These are phyloP conservation scores for Chitala chitala DNA, from an alignment of 2,113 vertebrate species.

Conservation along the genomic window DNA sequence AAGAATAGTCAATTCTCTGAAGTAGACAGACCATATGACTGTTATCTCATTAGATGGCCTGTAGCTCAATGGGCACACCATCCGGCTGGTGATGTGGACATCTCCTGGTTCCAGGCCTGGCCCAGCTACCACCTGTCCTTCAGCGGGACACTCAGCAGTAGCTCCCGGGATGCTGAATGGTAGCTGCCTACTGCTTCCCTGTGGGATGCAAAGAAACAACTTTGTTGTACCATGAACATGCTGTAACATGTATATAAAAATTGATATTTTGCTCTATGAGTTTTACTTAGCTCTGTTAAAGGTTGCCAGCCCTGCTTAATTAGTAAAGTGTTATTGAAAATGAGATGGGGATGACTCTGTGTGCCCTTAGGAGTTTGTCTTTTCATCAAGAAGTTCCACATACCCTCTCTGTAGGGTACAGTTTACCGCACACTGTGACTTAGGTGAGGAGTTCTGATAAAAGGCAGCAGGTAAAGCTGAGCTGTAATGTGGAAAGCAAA, in stretches of 20 bases:
- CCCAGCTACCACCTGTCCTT: no score
- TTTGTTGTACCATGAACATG: no score
- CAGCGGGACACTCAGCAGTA: no score
- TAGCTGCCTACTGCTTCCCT: no score
- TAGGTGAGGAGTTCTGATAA: neutral
- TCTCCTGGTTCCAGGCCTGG: no score
- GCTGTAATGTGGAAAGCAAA: slow-evolving; percentile 1
- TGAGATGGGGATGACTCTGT: neutral
- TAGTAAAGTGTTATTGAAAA: neutral
- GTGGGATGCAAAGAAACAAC: no score
- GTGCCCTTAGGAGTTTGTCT: neutral
- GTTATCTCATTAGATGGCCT: neutral
- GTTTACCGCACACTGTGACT: slow-evolving; percentile 1
- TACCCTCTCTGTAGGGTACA: neutral
- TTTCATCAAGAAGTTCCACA: neutral
- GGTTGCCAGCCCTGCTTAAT: neutral
- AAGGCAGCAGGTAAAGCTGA: neutral
- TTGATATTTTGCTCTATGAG: no score
- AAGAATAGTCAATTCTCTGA: neutral
- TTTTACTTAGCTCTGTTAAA: no score
- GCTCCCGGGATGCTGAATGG: no score
- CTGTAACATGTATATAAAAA: no score
- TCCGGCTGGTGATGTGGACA: neutral
- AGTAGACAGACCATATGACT: neutral
- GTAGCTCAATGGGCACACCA: neutral